A percentile compares a stretch with the other conserved stretches of the same genome.
phyloP scores from a whole-genome alignment of 35 echinoderm and acorn worm genomes.

The Amphiura filiformis region DNA sequence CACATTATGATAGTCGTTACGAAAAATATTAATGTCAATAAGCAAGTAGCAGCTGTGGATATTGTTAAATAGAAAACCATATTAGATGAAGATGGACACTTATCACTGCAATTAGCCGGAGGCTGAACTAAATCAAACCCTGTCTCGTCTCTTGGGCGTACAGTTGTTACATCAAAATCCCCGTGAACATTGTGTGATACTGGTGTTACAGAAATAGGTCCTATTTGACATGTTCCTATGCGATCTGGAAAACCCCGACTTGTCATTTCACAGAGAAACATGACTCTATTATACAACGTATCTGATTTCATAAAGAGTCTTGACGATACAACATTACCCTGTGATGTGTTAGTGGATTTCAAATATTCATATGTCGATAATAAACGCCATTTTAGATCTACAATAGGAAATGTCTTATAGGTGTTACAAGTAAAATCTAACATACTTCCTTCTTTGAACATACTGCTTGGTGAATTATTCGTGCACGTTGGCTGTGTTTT shows the following conservation, averaged over 20 bases:
- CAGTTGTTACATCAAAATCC: neutral
- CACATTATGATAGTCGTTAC: neutral
- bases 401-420: neutral
- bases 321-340: neutral
- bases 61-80: neutral
- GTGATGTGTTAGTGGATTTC: neutral
- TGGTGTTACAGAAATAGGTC: neutral
- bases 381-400: neutral
- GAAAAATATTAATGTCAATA: neutral
- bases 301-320: neutral
- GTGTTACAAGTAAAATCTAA: neutral
- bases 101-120: neutral
- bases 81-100: neutral
- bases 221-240: neutral
- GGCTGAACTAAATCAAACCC: too few species aligned
- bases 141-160: neutral
- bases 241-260: neutral
- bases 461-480: neutral
- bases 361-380: neutral
- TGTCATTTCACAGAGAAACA: neutral
- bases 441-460: neutral
- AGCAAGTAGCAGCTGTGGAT: neutral
- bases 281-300: neutral
- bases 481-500: neutral
- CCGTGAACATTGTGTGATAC: neutral